Conservation (phyloP, 2,888 invertebrate genomes). For the Electrophaes corylata region DNA sequence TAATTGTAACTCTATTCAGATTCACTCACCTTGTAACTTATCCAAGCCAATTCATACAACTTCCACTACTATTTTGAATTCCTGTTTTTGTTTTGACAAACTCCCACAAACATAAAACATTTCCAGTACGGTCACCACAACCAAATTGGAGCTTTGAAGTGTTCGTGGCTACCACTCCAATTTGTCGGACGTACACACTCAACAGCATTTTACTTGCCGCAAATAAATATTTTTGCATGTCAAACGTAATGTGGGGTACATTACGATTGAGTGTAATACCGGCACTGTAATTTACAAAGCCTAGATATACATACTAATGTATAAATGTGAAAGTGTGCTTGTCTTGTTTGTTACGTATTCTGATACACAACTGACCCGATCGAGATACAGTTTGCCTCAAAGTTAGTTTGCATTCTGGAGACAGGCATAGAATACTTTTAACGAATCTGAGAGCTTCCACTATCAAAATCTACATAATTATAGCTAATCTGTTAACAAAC, state of each 20-base stretch:
- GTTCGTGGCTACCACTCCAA: constrained; percentile 24
- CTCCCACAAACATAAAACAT: constrained; percentile 21
- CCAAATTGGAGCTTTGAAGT: constrained; percentile 31
- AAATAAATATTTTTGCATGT: constrained; percentile 19
- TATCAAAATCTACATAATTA: too few relatives aligned
- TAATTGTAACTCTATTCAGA: neutral
- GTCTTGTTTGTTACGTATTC: too few relatives aligned
- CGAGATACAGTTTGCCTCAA: too few relatives aligned
- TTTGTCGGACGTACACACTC: constrained; percentile 25
- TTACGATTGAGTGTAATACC: neutral
- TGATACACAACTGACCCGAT: too few relatives aligned
- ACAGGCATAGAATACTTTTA: too few relatives aligned
- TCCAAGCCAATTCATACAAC: neutral
- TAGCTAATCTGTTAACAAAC: too few relatives aligned
- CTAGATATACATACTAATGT: too few relatives aligned
- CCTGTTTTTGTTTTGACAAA: constrained; percentile 26
- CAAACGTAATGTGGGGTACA: constrained; percentile 7
- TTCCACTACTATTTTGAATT: constrained; percentile 8
- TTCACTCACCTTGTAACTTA: neutral
- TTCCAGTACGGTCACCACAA: constrained; percentile 23
- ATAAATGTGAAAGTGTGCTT: too few relatives aligned
- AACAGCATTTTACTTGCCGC: constrained; percentile 14
- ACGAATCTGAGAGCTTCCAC: too few relatives aligned
- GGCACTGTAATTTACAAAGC: neutral
- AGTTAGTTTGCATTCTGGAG: too few relatives aligned